Evolutionary conservation across 2,888 invertebrate species (phyloP).

Genomic region (Mellilla xanthometata): DNA sequence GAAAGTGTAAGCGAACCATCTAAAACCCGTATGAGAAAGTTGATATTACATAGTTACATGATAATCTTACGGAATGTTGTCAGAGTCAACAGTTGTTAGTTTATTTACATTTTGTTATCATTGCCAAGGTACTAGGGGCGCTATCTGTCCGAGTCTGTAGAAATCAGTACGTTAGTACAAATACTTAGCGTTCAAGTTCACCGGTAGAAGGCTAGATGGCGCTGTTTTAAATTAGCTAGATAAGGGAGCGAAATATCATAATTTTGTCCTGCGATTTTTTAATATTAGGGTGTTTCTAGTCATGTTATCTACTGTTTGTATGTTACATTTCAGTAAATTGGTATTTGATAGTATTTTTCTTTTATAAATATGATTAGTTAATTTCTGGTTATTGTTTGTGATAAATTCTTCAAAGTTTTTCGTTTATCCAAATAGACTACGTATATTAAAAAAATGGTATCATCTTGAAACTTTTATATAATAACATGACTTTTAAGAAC

Average conservation of each 20-base stretch:
- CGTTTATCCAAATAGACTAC: no score
- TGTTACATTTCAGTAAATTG: no score
- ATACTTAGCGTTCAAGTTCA: conserved; percentile 15
- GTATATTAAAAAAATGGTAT: no score
- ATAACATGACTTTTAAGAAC: no score
- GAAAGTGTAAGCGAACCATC: conserved; percentile 4
- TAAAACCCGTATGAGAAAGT: conserved; percentile 21
- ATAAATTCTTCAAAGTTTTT: no score
- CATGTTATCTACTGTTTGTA: no score
- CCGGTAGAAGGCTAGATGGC: conserved; percentile 22
- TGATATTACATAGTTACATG: conserved; percentile 11
- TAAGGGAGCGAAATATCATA: background rate
- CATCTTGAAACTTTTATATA: no score
- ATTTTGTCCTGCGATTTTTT: no score
- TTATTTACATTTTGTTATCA: conserved; percentile 11
- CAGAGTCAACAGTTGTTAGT: background rate
- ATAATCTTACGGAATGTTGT: conserved; percentile 1
- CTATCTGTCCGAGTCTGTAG: conserved; percentile 20
- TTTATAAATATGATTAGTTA: no score
- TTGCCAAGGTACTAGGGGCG: conserved; percentile 14
- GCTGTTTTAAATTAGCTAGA: conserved; percentile 1
- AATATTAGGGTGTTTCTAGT: no score
- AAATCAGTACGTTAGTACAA: background rate
- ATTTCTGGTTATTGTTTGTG: no score
- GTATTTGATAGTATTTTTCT: no score